phyloP scores from a whole-genome alignment of 2,888 invertebrate genomes.

The Coelopa pilipes region DNA sequence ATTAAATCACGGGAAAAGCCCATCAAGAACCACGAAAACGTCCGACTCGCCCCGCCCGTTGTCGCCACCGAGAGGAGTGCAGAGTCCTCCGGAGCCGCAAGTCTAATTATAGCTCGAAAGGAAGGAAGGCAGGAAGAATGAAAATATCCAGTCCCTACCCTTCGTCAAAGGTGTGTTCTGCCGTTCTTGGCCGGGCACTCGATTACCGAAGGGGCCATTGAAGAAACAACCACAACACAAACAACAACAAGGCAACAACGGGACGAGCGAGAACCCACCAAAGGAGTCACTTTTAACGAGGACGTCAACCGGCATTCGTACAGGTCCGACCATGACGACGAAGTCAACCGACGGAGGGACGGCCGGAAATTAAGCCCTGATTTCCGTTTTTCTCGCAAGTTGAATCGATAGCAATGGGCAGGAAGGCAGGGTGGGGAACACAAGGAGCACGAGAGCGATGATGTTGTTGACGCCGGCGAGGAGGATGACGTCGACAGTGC shows the following conservation, averaged over 20 bases:
- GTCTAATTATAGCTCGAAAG: neutral
- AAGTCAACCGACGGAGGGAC: conserved; percentile 1
- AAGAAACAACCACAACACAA: too few relatives aligned
- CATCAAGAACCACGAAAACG: too few relatives aligned
- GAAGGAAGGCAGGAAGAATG: neutral
- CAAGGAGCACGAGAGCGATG: neutral
- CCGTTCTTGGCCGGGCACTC: too few relatives aligned
- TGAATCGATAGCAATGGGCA: conserved; percentile 4
- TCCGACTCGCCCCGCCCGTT: too few relatives aligned
- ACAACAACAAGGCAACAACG: too few relatives aligned
- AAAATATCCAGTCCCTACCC: neutral
- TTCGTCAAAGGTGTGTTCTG: neutral
- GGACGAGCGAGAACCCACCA: too few relatives aligned
- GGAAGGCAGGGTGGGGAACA: neutral
- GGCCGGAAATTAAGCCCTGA: conserved; percentile 22
- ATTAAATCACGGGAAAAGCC: too few relatives aligned
- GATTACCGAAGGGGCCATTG: too few relatives aligned
- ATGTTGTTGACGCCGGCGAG: neutral
- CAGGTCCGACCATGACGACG: neutral
- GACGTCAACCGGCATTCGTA: too few relatives aligned
- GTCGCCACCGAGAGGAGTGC: too few relatives aligned
- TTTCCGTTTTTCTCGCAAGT: conserved; percentile 16
- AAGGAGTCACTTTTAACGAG: too few relatives aligned
- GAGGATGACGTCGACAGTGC: neutral
- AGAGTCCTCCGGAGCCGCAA: too few relatives aligned